Base-by-base conservation (phyloP, 2,888 invertebrate species). In the Phymatocera aterrima region DNA sequence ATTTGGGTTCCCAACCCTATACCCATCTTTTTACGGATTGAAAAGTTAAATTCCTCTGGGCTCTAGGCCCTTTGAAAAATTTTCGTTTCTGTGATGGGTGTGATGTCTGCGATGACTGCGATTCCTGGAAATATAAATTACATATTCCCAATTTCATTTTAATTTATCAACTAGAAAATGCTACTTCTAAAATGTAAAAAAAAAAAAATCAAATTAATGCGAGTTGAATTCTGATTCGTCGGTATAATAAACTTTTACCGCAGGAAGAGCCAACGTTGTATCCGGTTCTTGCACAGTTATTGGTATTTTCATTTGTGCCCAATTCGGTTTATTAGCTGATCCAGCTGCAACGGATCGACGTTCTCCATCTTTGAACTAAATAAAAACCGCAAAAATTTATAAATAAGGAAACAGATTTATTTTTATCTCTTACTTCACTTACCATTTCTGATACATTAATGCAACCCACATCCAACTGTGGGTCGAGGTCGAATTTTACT, bases 311-410 rank as follows among this genome's bases (percentile, higher is more conserved):
- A 37, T 51, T 31, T 34, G 18, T 12, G 5, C 48, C 28, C 28
- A 34, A 18, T 72, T 10, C 18, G 72, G 51, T 34, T 3, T 18
- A 34, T 18, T 18, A 15, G 72, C n/a, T 51, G 0, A 1, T 46
- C 3, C 3, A 57, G 24, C n/a, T 1, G 40, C 28, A 21, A 34
- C 34, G 21, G 8, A 18, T n/a, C 34, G 34, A 31, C 72, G 48
- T 72, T 72, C 72, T 15, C 18, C 51, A 34, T 72, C 72, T 72
- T 51, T 51, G 15, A 51, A 34, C 72, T 72, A 51, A 31, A 21
- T 6, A 18, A 48, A 34, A 18, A 48, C 6, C 15, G 43, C 10
- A 34, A 18, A 51, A 34, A 31, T 48, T 72, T 4, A 18, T 46
- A 46, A 46, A 18, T 18, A n/a, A 43, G 43, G 43, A 24, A n/a